Evolutionary conservation across 2,113 vertebrate species (phyloP).

Genomic region (Pongo abelii): DNA sequence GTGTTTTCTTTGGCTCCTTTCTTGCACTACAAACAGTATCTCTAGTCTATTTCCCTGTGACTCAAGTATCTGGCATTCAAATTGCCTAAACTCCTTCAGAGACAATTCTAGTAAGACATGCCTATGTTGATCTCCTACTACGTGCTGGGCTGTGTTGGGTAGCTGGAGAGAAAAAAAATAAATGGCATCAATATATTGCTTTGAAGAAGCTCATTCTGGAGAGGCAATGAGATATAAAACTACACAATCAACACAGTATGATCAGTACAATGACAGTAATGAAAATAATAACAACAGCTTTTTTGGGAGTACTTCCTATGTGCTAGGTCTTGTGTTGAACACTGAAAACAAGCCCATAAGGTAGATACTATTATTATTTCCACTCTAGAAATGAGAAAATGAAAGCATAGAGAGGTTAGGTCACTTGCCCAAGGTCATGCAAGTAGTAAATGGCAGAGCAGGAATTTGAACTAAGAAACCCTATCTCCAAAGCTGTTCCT

Average conservation of each 20-base stretch:
- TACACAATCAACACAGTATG: neutral
- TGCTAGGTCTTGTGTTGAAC: neutral
- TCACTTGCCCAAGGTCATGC: neutral
- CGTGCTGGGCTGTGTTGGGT: neutral
- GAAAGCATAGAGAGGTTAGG: neutral
- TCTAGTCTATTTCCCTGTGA: neutral
- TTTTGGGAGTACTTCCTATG: neutral
- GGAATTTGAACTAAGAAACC: neutral
- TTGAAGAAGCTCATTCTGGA: neutral
- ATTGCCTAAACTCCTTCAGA: neutral
- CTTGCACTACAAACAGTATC: constrained; percentile 38
- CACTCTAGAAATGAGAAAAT: neutral
- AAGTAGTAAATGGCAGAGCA: neutral
- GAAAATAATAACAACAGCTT: neutral
- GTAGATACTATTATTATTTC: neutral
- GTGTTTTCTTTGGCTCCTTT: neutral
- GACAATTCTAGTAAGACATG: neutral
- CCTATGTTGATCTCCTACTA: neutral
- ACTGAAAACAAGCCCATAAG: neutral
- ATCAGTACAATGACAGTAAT: neutral
- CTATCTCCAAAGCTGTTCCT: neutral
- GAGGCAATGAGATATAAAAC: neutral
- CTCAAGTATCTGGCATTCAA: neutral
- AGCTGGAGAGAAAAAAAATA: neutral
- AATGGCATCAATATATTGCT: neutral